Evolutionary conservation across 1,140 invertebrate genomes (phyloP).

Genomic region (Popillia japonica): DNA sequence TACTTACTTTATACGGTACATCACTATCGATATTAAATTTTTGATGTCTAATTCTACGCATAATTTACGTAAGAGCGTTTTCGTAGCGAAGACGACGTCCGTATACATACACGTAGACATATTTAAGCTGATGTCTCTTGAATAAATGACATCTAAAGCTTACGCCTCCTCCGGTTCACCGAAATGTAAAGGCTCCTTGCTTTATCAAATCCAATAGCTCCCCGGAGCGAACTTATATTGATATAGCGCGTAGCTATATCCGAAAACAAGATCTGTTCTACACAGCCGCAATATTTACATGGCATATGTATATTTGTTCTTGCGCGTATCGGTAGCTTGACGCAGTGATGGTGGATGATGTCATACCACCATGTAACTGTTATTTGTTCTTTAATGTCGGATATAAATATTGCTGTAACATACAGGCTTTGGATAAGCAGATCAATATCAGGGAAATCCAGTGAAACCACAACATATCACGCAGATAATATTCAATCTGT

Average conservation of each 20-base stretch:
- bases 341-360: background rate
- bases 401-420: background rate
- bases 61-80: background rate
- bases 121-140: slow-evolving; percentile 1
- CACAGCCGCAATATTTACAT: slow-evolving; percentile 22
- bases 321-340: background rate
- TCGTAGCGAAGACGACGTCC: background rate
- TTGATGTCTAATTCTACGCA: background rate
- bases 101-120: background rate
- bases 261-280: slow-evolving; percentile 15
- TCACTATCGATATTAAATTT: background rate
- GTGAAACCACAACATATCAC: too few species aligned
- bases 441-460: too few species aligned
- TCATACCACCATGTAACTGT: background rate
- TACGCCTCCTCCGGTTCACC: background rate
- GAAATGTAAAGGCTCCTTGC: slow-evolving; percentile 6
- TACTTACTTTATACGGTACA: background rate
- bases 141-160: background rate
- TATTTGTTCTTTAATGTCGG: slow-evolving; percentile 19
- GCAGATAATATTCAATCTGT: too few species aligned
- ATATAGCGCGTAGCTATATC: slow-evolving; percentile 12
- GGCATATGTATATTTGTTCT: background rate
- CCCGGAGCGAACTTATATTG: slow-evolving; percentile 24
- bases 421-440: too few species aligned
- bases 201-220: slow-evolving; percentile 35